A percentile compares a stretch with the other conserved stretches of the same genome.
Evolutionary conservation across 2,113 vertebrate genomes (phyloP).

Genomic region (Puma concolor): DNA sequence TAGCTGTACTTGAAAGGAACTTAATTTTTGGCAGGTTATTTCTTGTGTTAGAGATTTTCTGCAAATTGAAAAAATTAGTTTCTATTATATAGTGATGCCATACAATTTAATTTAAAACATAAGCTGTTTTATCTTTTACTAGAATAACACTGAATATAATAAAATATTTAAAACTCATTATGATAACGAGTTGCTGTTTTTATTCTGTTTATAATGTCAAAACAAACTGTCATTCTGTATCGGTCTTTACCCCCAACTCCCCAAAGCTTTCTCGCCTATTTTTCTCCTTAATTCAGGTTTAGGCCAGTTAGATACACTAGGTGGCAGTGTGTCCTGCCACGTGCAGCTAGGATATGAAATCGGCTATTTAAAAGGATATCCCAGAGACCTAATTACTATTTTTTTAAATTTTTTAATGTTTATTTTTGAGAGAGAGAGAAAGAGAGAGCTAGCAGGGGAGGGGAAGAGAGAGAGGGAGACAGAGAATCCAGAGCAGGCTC

Average conservation of each 20-base stretch:
- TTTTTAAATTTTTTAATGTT: slow-evolving; percentile 21
- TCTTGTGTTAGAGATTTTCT: slow-evolving; percentile 22
- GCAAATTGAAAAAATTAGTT: background rate
- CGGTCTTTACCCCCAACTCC: background rate
- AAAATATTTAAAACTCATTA: slow-evolving; percentile 7
- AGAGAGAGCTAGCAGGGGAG: too few relatives aligned
- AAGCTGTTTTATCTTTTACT: slow-evolving; percentile 16
- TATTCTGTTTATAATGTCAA: background rate
- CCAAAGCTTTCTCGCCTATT: background rate
- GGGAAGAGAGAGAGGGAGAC: too few relatives aligned
- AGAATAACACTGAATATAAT: background rate
- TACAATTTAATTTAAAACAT: background rate
- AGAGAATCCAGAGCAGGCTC: too few relatives aligned
- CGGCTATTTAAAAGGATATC: slow-evolving; percentile 28
- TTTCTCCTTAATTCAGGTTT: background rate
- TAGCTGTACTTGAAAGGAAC: background rate
- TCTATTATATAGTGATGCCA: background rate
- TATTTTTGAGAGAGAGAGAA: too few relatives aligned
- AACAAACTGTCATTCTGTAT: background rate
- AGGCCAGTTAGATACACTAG: slow-evolving; percentile 74
- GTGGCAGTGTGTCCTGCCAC: slow-evolving; percentile 76
- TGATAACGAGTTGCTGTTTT: background rate
- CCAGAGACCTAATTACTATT: slow-evolving; percentile 29
- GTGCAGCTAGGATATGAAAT: background rate
- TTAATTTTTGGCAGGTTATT: background rate